phyloP scores from a whole-genome alignment of 35 echinoderm and acorn worm genomes.

The Diadema setosum region DNA sequence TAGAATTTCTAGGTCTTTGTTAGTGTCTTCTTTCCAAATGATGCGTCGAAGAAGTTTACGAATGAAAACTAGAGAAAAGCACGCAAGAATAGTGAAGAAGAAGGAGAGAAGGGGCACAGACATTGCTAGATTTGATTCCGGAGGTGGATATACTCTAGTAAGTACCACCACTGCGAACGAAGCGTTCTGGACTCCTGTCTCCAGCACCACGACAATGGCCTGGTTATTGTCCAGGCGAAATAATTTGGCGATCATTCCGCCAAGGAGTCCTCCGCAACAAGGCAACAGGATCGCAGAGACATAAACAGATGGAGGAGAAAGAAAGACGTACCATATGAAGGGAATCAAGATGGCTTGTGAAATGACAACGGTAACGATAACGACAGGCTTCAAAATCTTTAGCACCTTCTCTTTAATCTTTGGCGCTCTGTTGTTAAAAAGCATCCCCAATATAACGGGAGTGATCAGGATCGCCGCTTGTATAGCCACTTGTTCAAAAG shows the following conservation, averaged over 20 bases:
- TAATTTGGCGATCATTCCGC: conserved; percentile 21
- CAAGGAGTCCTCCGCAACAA: background rate
- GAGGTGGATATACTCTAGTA: conserved; percentile 2
- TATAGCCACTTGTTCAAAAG: background rate
- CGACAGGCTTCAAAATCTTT: background rate
- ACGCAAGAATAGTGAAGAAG: background rate
- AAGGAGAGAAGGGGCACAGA: background rate
- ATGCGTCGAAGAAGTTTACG: background rate
- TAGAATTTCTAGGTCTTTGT: no score
- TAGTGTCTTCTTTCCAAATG: background rate
- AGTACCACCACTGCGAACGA: background rate
- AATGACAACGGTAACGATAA: background rate
- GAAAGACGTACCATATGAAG: background rate
- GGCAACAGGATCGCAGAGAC: conserved; percentile 2
- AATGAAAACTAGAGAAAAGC: background rate
- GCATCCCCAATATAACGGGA: conserved; percentile 30
- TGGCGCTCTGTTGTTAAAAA: background rate
- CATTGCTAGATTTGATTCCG: conserved; percentile 23
- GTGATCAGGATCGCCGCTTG: conserved; percentile 11
- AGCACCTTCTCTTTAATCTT: background rate
- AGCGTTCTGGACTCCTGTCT: conserved; percentile 64
- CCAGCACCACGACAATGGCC: conserved; percentile 31
- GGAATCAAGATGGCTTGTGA: background rate
- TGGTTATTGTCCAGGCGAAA: background rate
- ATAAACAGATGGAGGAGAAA: background rate